A percentile compares a stretch with the other conserved stretches of the same genome.
Conservation (phyloP, 2,888 invertebrate species). For the Latrodectus elegans region DNA sequence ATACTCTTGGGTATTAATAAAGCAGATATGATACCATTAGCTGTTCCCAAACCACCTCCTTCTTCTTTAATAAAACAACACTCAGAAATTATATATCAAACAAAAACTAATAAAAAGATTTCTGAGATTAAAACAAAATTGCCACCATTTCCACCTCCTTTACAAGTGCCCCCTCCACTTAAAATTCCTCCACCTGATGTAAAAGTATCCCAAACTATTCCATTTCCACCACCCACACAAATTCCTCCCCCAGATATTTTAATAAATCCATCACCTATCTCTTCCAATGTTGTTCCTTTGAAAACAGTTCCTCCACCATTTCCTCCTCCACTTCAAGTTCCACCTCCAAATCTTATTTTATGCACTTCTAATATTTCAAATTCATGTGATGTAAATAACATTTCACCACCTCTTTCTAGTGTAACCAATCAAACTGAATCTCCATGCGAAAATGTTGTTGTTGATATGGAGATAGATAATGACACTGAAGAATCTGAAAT, state of each 20-base stretch:
- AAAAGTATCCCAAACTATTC: background rate
- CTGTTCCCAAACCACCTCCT: constrained; percentile 56
- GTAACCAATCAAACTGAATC: background rate
- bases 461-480: constrained; percentile 33
- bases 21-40: constrained; percentile 51
- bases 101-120: background rate
- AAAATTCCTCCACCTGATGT: background rate
- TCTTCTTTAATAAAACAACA: constrained; percentile 11
- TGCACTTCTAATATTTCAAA: background rate
- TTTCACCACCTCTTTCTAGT: background rate
- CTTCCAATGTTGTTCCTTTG: background rate
- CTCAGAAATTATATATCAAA: background rate
- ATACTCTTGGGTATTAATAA: constrained; percentile 53
- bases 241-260: background rate
- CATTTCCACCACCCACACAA: background rate
- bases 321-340: constrained; percentile 17
- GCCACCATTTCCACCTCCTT: constrained; percentile 21
- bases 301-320: background rate
- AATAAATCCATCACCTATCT: background rate
- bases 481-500: background rate
- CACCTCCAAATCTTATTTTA: constrained; percentile 26
- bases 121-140: background rate
- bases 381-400: background rate
- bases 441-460: background rate
- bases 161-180: constrained; percentile 10